phyloP scores from a whole-genome alignment of 2,888 invertebrate genomes.

The Nemotelus pantherinus region DNA sequence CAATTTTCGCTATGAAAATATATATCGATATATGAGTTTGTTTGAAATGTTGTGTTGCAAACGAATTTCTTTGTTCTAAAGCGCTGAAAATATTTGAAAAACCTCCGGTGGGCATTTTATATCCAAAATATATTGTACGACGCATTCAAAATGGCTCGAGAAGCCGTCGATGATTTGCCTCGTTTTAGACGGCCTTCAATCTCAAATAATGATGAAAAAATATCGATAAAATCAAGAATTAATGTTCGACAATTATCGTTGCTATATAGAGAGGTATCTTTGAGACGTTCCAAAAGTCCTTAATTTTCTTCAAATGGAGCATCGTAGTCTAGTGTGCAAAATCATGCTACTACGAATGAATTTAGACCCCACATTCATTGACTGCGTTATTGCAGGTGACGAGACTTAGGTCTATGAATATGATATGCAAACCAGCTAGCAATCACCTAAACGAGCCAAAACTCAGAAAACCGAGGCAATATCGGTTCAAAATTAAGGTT shows the following conservation, averaged over 20 bases:
- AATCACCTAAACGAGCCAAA: too few species aligned
- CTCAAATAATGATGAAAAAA: not conserved
- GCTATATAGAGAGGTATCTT: too few species aligned
- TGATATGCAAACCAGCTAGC: not conserved
- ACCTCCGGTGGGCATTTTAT: conserved; percentile 8
- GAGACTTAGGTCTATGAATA: conserved; percentile 13
- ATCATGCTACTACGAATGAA: conserved; percentile 40
- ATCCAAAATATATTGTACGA: conserved; percentile 46
- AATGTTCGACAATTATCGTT: too few species aligned
- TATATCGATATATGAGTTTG: too few species aligned
- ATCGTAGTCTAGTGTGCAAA: conserved; percentile 40
- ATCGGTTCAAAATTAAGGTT: too few species aligned
- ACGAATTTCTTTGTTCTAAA: not conserved
- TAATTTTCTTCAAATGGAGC: conserved; percentile 44
- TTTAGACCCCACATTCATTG: not conserved
- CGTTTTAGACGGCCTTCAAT: conserved; percentile 49
- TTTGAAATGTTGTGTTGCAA: not conserved
- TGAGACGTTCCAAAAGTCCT: not conserved
- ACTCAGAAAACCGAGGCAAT: too few species aligned
- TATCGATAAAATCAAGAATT: too few species aligned
- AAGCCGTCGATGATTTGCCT: conserved; percentile 52
- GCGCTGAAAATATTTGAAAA: too few species aligned
- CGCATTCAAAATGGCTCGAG: conserved; percentile 49
- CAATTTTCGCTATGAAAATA: not conserved
- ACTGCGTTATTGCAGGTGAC: not conserved